These are phyloP conservation scores for Halocynthia roretzi DNA, from an alignment of 23 tunicate species.

Conservation along the genomic window DNA sequence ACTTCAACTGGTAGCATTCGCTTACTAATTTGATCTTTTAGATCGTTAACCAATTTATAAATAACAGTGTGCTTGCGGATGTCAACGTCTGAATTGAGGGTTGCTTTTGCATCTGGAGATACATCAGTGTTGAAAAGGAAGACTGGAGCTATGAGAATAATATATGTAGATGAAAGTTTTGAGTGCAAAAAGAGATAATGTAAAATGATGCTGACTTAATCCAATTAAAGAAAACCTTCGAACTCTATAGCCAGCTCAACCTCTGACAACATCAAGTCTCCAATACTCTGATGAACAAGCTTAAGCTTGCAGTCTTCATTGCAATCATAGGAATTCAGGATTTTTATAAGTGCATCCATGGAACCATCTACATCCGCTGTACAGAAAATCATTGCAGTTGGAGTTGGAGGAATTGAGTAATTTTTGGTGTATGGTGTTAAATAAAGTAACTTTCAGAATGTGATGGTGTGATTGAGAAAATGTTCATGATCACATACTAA, in stretches of 20 bases:
- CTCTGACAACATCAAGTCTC: constrained; percentile 29
- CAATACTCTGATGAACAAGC: constrained; percentile 30
- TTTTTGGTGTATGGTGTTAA: too few species aligned
- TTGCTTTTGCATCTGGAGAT: constrained; percentile 10
- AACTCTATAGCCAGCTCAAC: constrained; percentile 28
- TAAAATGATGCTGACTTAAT: too few species aligned
- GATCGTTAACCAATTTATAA: constrained; percentile 50
- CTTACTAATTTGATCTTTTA: constrained; percentile 20
- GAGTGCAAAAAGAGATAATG: too few species aligned
- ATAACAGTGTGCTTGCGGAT: constrained; percentile 33
- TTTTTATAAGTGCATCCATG: constrained; percentile 47
- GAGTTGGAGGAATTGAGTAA: background rate
- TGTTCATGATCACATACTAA: background rate
- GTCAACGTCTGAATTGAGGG: constrained; percentile 22
- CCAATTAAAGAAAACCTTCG: constrained; percentile 17
- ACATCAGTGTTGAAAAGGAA: constrained; percentile 33
- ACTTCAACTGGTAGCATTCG: constrained; percentile 18
- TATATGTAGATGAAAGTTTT: too few species aligned
- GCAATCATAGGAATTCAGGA: constrained; percentile 52
- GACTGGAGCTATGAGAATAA: constrained; percentile 25
- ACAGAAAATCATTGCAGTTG: background rate
- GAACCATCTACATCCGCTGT: constrained; percentile 92
- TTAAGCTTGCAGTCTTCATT: constrained; percentile 40
- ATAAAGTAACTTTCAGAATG: background rate
- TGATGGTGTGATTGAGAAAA: background rate